phyloP scores from a whole-genome alignment of 2,888 invertebrate genomes.

The Hypselothyrea guttata region DNA sequence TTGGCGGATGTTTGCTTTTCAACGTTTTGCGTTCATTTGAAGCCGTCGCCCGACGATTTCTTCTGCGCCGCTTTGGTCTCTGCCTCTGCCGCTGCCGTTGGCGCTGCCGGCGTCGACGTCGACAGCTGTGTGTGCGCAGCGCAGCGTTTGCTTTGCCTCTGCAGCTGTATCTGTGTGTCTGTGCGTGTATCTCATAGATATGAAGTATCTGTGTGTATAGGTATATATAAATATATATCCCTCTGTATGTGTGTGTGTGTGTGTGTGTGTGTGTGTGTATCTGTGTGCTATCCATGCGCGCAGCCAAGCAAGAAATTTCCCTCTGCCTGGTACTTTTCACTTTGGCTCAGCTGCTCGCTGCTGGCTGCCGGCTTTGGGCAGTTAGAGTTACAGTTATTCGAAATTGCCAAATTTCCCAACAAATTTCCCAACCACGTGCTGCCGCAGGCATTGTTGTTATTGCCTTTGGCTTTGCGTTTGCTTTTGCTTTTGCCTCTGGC shows the following conservation, averaged over 20 bases:
- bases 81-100: slow-evolving; percentile 49
- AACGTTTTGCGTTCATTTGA: slow-evolving; percentile 83
- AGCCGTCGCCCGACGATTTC: slow-evolving; percentile 78
- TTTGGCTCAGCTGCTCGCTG: slow-evolving; percentile 27
- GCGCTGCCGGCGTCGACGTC: slow-evolving; percentile 37
- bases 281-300: slow-evolving; percentile 36
- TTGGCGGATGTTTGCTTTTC: slow-evolving; percentile 83
- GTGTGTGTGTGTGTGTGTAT: slow-evolving; percentile 16
- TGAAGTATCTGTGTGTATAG: slow-evolving; percentile 75
- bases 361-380: slow-evolving; percentile 7
- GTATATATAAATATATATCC: slow-evolving; percentile 32
- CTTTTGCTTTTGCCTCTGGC: slow-evolving; percentile 7
- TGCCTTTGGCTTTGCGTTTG: slow-evolving; percentile 17
- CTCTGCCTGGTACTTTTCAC: slow-evolving; percentile 34
- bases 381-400: slow-evolving; percentile 40
- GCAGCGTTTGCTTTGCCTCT: slow-evolving; percentile 30
- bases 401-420: slow-evolving; percentile 49
- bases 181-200: slow-evolving; percentile 78
- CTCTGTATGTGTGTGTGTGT: slow-evolving; percentile 9
- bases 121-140: slow-evolving; percentile 31
- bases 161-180: slow-evolving; percentile 62
- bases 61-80: slow-evolving; percentile 66
- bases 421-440: slow-evolving; percentile 69
- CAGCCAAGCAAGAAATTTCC: slow-evolving; percentile 37
- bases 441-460: slow-evolving; percentile 25